Conservation (phyloP, 2,888 invertebrate species). For the Drosophila prolongata region DNA sequence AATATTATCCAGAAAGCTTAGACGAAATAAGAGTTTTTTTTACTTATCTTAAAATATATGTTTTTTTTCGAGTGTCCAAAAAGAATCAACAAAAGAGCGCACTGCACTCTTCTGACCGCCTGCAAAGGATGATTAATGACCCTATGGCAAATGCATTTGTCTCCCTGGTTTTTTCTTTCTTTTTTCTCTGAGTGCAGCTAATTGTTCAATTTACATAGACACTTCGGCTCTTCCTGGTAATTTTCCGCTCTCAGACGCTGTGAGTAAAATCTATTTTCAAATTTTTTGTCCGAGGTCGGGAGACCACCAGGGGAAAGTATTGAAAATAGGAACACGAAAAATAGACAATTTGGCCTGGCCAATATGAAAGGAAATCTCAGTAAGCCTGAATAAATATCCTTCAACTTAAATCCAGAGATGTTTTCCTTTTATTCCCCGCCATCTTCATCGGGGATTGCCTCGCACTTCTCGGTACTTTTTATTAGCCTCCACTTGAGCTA, state of each 20-base stretch:
- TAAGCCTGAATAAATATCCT: conserved; percentile 11
- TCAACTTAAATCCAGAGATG: conserved; percentile 13
- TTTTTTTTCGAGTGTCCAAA: too few relatives aligned
- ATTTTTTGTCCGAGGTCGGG: conserved; percentile 20
- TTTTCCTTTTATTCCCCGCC: neutral
- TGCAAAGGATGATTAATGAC: conserved; percentile 43
- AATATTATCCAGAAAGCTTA: too few relatives aligned
- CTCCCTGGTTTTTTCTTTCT: neutral
- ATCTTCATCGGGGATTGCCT: conserved; percentile 10
- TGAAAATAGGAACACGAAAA: conserved; percentile 1
- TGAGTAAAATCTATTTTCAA: conserved; percentile 31
- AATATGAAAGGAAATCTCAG: neutral
- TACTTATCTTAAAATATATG: too few relatives aligned
- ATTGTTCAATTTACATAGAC: conserved; percentile 71
- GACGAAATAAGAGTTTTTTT: too few relatives aligned
- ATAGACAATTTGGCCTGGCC: neutral
- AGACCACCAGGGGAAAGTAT: neutral
- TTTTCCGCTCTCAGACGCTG: conserved; percentile 12
- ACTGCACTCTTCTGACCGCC: conserved; percentile 13
- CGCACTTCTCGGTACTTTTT: conserved; percentile 73
- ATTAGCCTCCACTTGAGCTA: conserved; percentile 58
- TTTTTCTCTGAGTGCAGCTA: conserved; percentile 59
- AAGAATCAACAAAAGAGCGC: conserved; percentile 3
- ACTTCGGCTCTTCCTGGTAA: conserved; percentile 23
- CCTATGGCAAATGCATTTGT: conserved; percentile 1